Evolutionary conservation across 2,113 vertebrate species (phyloP).

Genomic region (Paracanthobrama guichenoti): DNA sequence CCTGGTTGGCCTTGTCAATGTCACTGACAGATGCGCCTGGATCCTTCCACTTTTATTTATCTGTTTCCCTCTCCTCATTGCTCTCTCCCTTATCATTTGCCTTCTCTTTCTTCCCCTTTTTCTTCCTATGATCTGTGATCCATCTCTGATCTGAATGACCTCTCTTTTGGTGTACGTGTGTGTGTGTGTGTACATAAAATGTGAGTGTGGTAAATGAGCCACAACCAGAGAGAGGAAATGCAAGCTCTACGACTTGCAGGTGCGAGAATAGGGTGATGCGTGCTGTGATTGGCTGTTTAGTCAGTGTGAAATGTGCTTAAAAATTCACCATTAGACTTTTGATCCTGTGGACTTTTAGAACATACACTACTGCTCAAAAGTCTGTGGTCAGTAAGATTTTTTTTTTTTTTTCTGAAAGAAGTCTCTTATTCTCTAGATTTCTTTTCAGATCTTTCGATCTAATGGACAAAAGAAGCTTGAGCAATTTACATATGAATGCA

Average conservation of each 20-base stretch:
- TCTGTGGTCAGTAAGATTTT: background rate
- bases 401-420: no score
- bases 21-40: slow-evolving; percentile 51
- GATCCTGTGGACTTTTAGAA: background rate
- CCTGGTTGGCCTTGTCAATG: slow-evolving; percentile 54
- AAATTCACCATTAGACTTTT: background rate
- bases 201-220: slow-evolving; percentile 26
- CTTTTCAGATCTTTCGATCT: no score
- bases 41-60: slow-evolving; percentile 47
- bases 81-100: background rate
- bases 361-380: background rate
- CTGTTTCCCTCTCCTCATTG: slow-evolving; percentile 8
- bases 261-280: background rate
- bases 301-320: background rate
- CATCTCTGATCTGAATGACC: slow-evolving; percentile 44
- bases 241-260: slow-evolving; percentile 18
- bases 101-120: background rate
- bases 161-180: slow-evolving; percentile 25
- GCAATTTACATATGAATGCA: no score
- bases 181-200: background rate
- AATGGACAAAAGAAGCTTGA: no score
- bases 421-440: no score
- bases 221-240: background rate
- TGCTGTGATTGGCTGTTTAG: background rate
- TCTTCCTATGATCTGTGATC: slow-evolving; percentile 7